Evolutionary conservation across 37 sponge, comb jelly and placozoan genomes (phyloP), one percentile per base, ranked within the genome.

Genomic region (Petrosia ficiformis): DNA sequence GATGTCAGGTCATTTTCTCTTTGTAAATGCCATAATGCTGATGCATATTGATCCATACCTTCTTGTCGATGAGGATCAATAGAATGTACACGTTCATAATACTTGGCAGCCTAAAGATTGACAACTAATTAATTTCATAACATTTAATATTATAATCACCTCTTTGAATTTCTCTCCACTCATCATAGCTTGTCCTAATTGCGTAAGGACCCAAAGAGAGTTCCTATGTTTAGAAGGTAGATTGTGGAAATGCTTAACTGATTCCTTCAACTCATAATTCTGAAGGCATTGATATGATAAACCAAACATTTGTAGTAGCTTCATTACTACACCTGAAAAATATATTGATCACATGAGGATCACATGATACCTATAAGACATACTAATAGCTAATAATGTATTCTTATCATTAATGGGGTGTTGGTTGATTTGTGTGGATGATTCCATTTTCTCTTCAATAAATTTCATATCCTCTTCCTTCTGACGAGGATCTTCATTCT

Each of bases 11-110:
- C 82, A 4, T 77, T 77, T 11, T 81, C 86, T 22, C 59, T 74
- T 42, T 94, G 89, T 28, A 89, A 81, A 52, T 97, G 95, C 95
- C 98, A 97, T 68, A 97, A 76, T 19, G 82, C 74, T 0, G 96
- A 80, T 61, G 83, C 71, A 76, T 85, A 95, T 54, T 84, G 61
- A 3, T 22, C 44, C 71, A 30, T 79, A 83, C 93, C 93, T 76
- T 91, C 86, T 14, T 80, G 84, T 21, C 74, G 68, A 43, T 96
- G 86, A 21, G 90, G 90, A 58, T 95, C 89, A 35, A 66, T 65
- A 14, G 10, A 2, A 40, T 84, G 89, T 14, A 78, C 85, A 37
- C 61, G 65, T 22, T 31, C 58, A 42, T 73, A 95, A 14, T 87
- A 3, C 56, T 81, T 72, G 16, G 77, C 84, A 42, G 83, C 70